These are phyloP conservation scores for Troides aeacus DNA, from an alignment of 2,888 invertebrate species.

Conservation along the genomic window DNA sequence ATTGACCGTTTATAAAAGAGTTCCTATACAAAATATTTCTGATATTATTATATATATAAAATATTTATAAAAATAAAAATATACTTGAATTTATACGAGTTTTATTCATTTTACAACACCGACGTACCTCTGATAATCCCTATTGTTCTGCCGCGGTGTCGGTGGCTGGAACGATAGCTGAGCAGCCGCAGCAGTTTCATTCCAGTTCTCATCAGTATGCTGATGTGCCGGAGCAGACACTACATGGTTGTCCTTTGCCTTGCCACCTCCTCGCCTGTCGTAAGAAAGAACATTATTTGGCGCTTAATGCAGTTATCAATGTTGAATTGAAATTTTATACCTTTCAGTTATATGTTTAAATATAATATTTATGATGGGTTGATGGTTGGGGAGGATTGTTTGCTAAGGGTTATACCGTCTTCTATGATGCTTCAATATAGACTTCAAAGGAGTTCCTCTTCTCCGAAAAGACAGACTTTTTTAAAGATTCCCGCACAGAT, in stretches of 20 bases:
- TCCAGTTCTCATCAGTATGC: constrained; percentile 48
- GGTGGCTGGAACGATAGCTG: constrained; percentile 34
- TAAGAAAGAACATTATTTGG: background rate
- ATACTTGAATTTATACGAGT: background rate
- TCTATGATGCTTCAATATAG: too few species aligned
- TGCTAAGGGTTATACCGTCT: too few species aligned
- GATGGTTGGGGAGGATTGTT: too few species aligned
- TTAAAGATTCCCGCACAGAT: too few species aligned
- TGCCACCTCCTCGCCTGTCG: constrained; percentile 52
- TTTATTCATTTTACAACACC: background rate
- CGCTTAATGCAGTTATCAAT: background rate
- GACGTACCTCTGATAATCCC: constrained; percentile 36
- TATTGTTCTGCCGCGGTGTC: constrained; percentile 36
- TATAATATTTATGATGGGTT: too few species aligned
- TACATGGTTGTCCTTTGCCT: constrained; percentile 53
- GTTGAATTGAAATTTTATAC: too few species aligned
- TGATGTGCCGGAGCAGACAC: constrained; percentile 34
- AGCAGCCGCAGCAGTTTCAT: constrained; percentile 40
- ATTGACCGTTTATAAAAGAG: too few species aligned
- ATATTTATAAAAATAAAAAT: background rate
- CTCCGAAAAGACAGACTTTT: too few species aligned
- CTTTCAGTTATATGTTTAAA: too few species aligned
- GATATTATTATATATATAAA: too few species aligned
- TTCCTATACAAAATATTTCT: too few species aligned
- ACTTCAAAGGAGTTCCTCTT: too few species aligned